A percentile compares a stretch with the other conserved stretches of the same genome.
phyloP scores from a whole-genome alignment of 2,113 vertebrate species.

The Sarotherodon lohbergeri region DNA sequence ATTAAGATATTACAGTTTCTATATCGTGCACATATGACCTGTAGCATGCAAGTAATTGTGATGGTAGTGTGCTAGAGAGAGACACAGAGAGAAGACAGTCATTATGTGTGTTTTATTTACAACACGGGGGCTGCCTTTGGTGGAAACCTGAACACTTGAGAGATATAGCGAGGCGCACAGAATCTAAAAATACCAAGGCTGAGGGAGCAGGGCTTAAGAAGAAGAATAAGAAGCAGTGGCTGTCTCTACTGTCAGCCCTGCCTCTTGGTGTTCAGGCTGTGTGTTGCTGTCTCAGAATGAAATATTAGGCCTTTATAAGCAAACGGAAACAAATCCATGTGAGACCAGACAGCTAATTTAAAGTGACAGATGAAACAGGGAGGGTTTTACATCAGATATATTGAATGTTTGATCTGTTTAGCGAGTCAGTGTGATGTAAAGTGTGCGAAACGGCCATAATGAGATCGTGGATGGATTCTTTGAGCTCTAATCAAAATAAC shows the following conservation, averaged over 20 bases:
- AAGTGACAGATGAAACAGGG: conserved; percentile 18
- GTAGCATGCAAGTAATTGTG: not conserved
- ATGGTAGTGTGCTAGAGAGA: not conserved
- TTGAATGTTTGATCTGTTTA: conserved; percentile 23
- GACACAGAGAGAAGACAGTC: not conserved
- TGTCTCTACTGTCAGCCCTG: conserved; percentile 27
- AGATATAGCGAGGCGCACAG: conserved; percentile 45
- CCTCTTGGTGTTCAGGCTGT: conserved; percentile 5
- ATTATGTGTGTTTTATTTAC: conserved; percentile 31
- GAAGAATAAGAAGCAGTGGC: conserved; percentile 14
- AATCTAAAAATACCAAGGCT: conserved; percentile 63
- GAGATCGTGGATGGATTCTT: not conserved
- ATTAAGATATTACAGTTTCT: not conserved
- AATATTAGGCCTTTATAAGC: conserved; percentile 33
- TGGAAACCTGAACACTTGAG: conserved; percentile 49
- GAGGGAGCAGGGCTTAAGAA: conserved; percentile 48
- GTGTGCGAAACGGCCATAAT: conserved; percentile 12
- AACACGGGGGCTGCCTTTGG: conserved; percentile 12
- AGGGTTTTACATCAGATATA: conserved; percentile 8
- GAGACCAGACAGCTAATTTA: conserved; percentile 43
- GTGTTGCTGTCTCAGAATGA: conserved; percentile 10
- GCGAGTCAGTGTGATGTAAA: conserved; percentile 25
- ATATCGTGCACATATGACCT: not conserved
- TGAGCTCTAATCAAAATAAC: not conserved
- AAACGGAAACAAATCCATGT: conserved; percentile 43